These are phyloP conservation scores for Silurus meridionalis DNA, from an alignment of 2,113 vertebrate genomes.

Conservation along the genomic window DNA sequence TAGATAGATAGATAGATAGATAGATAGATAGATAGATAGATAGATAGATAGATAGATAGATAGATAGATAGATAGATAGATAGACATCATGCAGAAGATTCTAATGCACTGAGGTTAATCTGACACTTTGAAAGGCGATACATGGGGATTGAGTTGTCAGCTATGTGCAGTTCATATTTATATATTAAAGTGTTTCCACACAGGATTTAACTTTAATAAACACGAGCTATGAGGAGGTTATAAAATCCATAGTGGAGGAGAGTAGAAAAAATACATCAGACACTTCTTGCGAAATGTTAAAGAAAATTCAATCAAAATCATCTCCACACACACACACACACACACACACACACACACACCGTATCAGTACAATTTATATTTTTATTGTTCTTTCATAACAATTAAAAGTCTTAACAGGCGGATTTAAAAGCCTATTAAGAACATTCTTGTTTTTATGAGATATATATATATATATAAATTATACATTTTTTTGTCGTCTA, in stretches of 20 bases:
- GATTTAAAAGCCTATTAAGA: slow-evolving; percentile 55
- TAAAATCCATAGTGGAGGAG: neutral
- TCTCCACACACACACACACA: neutral
- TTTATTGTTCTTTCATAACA: no score
- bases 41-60: neutral
- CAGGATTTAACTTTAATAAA: neutral
- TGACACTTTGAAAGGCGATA: neutral
- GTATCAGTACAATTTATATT: neutral
- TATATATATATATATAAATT: no score
- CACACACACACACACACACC: neutral
- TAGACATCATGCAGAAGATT: neutral
- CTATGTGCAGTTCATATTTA: neutral
- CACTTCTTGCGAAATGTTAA: neutral
- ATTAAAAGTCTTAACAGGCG: slow-evolving; percentile 6
- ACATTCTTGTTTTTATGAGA: slow-evolving; percentile 32
- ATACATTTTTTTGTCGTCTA: no score
- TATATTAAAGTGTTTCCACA: neutral
- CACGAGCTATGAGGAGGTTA: neutral
- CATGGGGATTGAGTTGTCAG: neutral
- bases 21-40: neutral
- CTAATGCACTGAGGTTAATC: neutral
- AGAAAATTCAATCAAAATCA: neutral
- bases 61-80: slow-evolving; percentile 9
- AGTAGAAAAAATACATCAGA: neutral
- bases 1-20: neutral